These are phyloP conservation scores for Cebidichthys violaceus DNA, from an alignment of 2,113 vertebrate genomes.

Conservation along the genomic window DNA sequence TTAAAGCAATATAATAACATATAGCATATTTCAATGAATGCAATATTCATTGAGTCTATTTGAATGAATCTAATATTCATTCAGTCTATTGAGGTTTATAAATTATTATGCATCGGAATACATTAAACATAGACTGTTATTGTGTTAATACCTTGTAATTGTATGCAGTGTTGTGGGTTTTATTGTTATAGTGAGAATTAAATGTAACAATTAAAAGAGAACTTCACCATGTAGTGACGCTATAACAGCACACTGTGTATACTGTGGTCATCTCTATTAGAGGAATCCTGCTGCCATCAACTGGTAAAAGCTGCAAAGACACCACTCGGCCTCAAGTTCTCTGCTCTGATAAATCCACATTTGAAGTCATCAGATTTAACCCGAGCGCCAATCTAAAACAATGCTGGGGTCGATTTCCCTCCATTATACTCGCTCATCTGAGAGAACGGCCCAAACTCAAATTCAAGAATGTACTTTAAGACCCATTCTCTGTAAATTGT, in stretches of 20 bases:
- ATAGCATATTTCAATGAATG: background rate
- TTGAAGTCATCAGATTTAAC: conserved; percentile 41
- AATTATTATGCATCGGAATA: background rate
- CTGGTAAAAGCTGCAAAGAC: conserved; percentile 59
- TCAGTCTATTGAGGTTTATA: background rate
- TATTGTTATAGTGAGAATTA: background rate
- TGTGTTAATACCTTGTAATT: background rate
- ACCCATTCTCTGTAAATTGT: conserved; percentile 47
- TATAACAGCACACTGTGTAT: background rate
- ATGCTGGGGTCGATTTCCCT: conserved; percentile 33
- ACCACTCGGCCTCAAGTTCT: conserved; percentile 9
- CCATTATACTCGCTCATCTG: conserved; percentile 12
- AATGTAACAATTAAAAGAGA: background rate
- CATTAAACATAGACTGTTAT: background rate
- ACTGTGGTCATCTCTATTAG: background rate
- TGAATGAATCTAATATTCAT: background rate
- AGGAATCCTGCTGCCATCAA: conserved; percentile 71
- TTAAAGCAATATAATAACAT: background rate
- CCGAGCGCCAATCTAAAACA: conserved; percentile 39
- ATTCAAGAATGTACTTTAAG: conserved; percentile 26
- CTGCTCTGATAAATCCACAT: conserved; percentile 17
- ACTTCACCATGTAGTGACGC: background rate
- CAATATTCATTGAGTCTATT: background rate
- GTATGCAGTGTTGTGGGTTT: background rate
- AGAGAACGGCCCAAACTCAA: conserved; percentile 38